Evolutionary conservation across 2,113 vertebrate species (phyloP).

Genomic region (Pelecanus crispus): DNA sequence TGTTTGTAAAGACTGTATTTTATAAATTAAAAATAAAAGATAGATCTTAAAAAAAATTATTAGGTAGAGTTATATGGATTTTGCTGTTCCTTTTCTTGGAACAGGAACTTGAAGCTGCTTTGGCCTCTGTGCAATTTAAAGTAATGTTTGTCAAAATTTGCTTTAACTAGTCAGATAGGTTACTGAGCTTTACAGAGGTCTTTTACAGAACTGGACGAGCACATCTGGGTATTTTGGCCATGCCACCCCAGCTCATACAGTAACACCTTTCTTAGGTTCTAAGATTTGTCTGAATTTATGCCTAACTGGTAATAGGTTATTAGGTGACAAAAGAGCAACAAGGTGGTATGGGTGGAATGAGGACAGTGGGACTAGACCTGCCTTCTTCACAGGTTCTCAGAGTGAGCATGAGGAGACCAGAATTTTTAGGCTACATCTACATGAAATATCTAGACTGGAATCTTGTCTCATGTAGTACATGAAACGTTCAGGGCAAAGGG

Average conservation of each 20-base stretch:
- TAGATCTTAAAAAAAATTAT: neutral
- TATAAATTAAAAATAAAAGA: neutral
- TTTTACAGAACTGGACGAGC: neutral
- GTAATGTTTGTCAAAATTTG: neutral
- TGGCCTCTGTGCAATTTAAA: neutral
- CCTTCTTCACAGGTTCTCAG: neutral
- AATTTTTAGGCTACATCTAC: neutral
- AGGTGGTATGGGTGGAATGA: neutral
- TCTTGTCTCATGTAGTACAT: neutral
- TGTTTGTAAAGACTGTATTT: neutral
- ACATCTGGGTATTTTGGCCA: neutral
- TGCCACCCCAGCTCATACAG: neutral
- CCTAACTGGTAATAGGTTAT: neutral
- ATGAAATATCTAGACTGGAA: neutral
- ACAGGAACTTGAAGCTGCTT: neutral
- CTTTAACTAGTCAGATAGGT: neutral
- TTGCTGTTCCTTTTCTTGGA: neutral
- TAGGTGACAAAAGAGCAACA: neutral
- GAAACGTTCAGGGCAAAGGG: neutral
- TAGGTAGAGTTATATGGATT: neutral
- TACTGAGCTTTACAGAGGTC: neutral
- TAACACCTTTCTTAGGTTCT: neutral
- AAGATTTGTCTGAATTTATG: neutral
- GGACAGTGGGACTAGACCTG: neutral
- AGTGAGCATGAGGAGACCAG: neutral